These are phyloP conservation scores for Ptilorrhoa leucosticta DNA, from an alignment of 2,113 vertebrate genomes.

Conservation along the genomic window DNA sequence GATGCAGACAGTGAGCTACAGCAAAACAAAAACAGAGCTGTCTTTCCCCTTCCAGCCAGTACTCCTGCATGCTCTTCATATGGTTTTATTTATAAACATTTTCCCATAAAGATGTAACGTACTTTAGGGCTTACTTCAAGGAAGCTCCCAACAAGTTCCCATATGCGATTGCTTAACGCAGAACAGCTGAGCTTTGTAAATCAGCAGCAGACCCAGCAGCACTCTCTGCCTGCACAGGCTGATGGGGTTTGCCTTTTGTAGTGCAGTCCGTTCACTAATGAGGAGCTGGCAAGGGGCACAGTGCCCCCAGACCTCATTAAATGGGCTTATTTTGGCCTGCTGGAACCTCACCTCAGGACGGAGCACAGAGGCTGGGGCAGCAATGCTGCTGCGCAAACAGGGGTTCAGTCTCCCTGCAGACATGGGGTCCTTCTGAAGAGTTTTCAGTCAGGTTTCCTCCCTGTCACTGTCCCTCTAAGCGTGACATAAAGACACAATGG, in stretches of 20 bases:
- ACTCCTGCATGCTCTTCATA: not conserved
- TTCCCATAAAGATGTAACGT: slow-evolving; percentile 40
- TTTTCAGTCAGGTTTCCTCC: not conserved
- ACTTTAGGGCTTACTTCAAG: slow-evolving; percentile 57
- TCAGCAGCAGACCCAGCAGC: slow-evolving; percentile 28
- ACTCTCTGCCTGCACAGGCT: not conserved
- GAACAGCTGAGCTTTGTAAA: slow-evolving; percentile 43
- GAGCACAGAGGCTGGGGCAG: not conserved
- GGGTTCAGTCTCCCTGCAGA: not conserved
- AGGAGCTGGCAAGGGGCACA: not conserved
- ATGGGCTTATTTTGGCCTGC: not conserved
- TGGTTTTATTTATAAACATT: slow-evolving; percentile 51
- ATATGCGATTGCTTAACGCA: not conserved
- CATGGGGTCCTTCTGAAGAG: not conserved
- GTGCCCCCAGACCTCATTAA: not conserved
- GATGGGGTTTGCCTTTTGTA: not conserved
- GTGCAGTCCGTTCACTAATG: not conserved
- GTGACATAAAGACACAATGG: not conserved
- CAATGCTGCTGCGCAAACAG: fast-evolving
- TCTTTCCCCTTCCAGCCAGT: not conserved
- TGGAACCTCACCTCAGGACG: not conserved
- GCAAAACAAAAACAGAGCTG: not conserved
- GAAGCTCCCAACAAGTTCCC: slow-evolving; percentile 34
- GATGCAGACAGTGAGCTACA: not conserved
- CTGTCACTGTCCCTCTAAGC: not conserved